These are phyloP conservation scores for Stigmatopora nigra DNA, from an alignment of 2,113 vertebrate genomes.

Conservation along the genomic window DNA sequence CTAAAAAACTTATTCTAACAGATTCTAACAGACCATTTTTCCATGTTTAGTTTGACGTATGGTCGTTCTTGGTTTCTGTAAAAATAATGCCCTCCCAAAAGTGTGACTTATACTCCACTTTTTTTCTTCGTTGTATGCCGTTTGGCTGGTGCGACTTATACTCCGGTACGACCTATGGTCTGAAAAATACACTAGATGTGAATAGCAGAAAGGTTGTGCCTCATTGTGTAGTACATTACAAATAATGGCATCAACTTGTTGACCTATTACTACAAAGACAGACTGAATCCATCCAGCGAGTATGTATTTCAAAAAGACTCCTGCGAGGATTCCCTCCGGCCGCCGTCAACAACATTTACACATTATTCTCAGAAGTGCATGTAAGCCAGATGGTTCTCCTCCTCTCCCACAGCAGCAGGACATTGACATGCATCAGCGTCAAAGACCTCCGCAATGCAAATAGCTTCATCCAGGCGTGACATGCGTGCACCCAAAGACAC, in stretches of 20 bases:
- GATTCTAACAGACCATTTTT: no score
- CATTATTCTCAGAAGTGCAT: constrained; percentile 40
- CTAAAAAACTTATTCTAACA: no score
- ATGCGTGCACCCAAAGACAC: constrained; percentile 17
- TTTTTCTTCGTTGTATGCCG: no score
- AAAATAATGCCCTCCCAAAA: no score
- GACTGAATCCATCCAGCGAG: constrained; percentile 15
- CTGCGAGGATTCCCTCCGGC: constrained; percentile 32
- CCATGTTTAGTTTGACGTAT: no score
- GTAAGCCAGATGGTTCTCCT: constrained; percentile 48
- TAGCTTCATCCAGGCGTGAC: constrained; percentile 23
- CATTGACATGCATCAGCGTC: constrained; percentile 45
- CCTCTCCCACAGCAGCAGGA: constrained; percentile 42
- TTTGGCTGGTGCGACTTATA: no score
- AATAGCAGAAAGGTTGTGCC: not conserved
- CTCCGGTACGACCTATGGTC: no score
- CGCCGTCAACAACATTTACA: constrained; percentile 39
- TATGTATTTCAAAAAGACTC: constrained; percentile 31
- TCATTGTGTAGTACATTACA: no score
- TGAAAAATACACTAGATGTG: not conserved
- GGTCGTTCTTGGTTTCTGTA: no score
- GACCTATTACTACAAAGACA: constrained; percentile 17
- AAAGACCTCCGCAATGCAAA: constrained; percentile 40
- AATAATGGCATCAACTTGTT: constrained; percentile 3
- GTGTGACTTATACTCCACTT: no score